Evolutionary conservation across 2,888 invertebrate genomes (phyloP).

Genomic region (Philonicus albiceps): DNA sequence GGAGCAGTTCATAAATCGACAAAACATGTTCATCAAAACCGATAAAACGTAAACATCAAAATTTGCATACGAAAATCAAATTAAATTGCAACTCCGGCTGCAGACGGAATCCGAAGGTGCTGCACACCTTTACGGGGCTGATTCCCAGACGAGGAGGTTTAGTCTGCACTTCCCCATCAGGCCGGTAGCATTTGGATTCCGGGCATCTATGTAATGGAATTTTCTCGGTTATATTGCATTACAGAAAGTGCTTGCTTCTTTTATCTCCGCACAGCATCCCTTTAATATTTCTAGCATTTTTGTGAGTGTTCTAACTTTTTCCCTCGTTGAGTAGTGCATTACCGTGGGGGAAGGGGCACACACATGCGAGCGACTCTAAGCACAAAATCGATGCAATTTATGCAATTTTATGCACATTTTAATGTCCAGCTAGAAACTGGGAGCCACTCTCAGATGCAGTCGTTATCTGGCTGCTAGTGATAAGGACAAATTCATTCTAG

Average conservation of each 20-base stretch:
- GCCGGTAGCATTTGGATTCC: neutral
- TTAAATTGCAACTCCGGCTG: neutral
- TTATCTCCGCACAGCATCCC: neutral
- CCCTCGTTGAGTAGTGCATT: neutral
- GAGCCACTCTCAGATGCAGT: neutral
- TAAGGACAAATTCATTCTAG: neutral
- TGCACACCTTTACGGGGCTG: neutral
- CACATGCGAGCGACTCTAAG: neutral
- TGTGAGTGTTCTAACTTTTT: neutral
- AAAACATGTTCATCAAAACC: slow-evolving; percentile 29
- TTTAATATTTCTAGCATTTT: neutral
- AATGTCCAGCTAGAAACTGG: neutral
- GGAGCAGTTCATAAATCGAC: slow-evolving; percentile 22
- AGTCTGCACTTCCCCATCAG: neutral
- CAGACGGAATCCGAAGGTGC: neutral
- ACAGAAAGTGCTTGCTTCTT: slow-evolving; percentile 6
- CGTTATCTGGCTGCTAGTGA: neutral
- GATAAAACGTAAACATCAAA: slow-evolving; percentile 25
- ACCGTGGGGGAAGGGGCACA: neutral
- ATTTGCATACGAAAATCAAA: slow-evolving; percentile 27
- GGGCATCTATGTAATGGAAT: neutral
- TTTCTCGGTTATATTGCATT: slow-evolving; percentile 16
- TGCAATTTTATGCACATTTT: slow-evolving; percentile 33
- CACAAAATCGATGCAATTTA: neutral
- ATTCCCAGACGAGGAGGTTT: neutral